phyloP scores from a whole-genome alignment of 2,888 invertebrate genomes.

The Cybosia mesomella region DNA sequence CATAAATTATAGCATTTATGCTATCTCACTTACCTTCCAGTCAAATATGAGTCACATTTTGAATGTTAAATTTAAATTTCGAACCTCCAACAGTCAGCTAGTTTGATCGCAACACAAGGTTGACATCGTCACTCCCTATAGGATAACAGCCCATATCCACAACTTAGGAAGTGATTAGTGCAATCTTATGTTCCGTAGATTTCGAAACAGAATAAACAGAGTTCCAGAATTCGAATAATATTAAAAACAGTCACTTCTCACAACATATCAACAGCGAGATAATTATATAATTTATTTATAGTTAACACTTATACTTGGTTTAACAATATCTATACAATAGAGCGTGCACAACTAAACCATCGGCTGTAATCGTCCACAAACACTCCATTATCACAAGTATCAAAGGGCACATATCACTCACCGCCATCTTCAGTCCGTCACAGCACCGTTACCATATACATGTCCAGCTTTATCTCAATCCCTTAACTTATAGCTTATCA shows the following conservation, averaged over 20 bases:
- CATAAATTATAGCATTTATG: slow-evolving; percentile 56
- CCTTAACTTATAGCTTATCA: slow-evolving; percentile 41
- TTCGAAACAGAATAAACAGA: slow-evolving; percentile 56
- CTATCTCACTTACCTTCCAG: slow-evolving; percentile 49
- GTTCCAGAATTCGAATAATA: slow-evolving; percentile 77
- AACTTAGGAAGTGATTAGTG: slow-evolving; percentile 15
- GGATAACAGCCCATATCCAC: slow-evolving; percentile 14
- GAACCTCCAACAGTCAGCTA: slow-evolving; percentile 41
- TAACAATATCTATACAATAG: slow-evolving; percentile 75
- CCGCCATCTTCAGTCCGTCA: slow-evolving; percentile 53
- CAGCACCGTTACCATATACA: slow-evolving; percentile 65
- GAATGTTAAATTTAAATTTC: slow-evolving; percentile 42
- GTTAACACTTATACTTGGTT: slow-evolving; percentile 77
- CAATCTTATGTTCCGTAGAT: slow-evolving; percentile 24
- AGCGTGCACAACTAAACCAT: slow-evolving; percentile 68
- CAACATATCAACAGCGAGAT: slow-evolving; percentile 72
- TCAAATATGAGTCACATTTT: slow-evolving; percentile 52
- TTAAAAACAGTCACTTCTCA: slow-evolving; percentile 78
- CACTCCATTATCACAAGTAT: slow-evolving; percentile 75
- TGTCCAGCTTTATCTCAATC: slow-evolving; percentile 41
- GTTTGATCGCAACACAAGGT: slow-evolving; percentile 37
- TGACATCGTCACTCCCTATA: slow-evolving; percentile 18
- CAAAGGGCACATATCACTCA: slow-evolving; percentile 74
- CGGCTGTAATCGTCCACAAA: slow-evolving; percentile 59
- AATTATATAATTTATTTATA: slow-evolving; percentile 73